Conservation (phyloP, 2,113 vertebrate genomes). For the Phycodurus eques region DNA sequence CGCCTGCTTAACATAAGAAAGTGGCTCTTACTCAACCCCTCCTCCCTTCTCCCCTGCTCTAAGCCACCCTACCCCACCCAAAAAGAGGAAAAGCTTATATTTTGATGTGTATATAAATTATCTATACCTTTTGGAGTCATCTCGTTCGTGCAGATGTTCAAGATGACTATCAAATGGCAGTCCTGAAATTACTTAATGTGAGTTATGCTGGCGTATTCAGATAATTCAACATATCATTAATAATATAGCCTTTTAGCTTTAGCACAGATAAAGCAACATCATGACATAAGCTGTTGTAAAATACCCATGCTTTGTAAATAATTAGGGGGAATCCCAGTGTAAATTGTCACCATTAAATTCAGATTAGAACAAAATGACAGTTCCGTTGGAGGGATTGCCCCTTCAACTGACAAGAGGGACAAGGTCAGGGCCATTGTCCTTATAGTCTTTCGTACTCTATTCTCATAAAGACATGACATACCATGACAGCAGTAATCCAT, state of each 20-base stretch:
- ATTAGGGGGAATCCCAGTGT: conserved; percentile 20
- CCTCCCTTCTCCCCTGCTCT: conserved; percentile 45
- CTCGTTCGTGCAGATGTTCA: background rate
- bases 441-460: conserved; percentile 40
- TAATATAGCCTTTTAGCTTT: background rate
- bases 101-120: conserved; percentile 8
- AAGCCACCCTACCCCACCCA: conserved; percentile 15
- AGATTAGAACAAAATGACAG: conserved; percentile 28
- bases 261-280: background rate
- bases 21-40: conserved; percentile 65
- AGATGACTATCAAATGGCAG: background rate
- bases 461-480: conserved; percentile 34
- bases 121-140: background rate
- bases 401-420: conserved; percentile 43
- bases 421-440: conserved; percentile 61
- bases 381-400: conserved; percentile 39
- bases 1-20: conserved; percentile 76
- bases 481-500: conserved; percentile 54
- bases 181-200: background rate
- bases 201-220: background rate
- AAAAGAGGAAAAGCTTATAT: conserved; percentile 18
- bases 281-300: conserved; percentile 6
- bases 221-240: background rate
- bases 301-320: background rate
- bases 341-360: conserved; percentile 32